These are phyloP conservation scores for Hipparchia sbordonii DNA, from an alignment of 2,888 invertebrate species.

Conservation along the genomic window DNA sequence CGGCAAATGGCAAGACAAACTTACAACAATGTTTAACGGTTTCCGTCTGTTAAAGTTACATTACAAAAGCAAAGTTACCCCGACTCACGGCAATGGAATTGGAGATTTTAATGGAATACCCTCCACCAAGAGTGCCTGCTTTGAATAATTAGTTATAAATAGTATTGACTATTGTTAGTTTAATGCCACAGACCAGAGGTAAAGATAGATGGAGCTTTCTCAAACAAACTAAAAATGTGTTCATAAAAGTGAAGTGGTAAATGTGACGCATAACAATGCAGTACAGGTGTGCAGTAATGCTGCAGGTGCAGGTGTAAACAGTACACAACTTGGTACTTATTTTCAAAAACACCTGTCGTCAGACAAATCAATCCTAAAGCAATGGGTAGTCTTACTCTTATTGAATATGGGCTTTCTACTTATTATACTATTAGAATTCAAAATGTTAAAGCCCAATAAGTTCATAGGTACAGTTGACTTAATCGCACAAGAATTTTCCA, in stretches of 20 bases:
- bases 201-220: not conserved
- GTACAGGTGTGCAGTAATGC: too few relatives aligned
- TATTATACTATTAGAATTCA: too few relatives aligned
- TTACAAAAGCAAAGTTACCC: not conserved
- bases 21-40: not conserved
- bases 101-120: constrained; percentile 33
- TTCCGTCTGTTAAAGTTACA: not conserved
- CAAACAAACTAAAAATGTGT: not conserved
- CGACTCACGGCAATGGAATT: constrained; percentile 13
- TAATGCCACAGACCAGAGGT: constrained; percentile 22
- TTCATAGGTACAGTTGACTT: too few relatives aligned
- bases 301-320: too few relatives aligned
- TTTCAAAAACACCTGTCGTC: not conserved
- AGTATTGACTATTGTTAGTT: constrained; percentile 40
- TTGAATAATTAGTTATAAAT: constrained; percentile 45
- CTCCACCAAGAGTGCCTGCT: constrained; percentile 71
- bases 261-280: not conserved
- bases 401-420: too few relatives aligned
- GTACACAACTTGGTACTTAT: too few relatives aligned
- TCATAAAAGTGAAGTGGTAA: not conserved
- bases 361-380: too few relatives aligned
- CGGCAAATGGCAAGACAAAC: too few relatives aligned
- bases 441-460: too few relatives aligned
- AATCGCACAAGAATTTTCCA: too few relatives aligned
- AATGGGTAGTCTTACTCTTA: too few relatives aligned